These are phyloP conservation scores for Brachypteracias leptosomus DNA, from an alignment of 2,113 vertebrate genomes.

Conservation along the genomic window DNA sequence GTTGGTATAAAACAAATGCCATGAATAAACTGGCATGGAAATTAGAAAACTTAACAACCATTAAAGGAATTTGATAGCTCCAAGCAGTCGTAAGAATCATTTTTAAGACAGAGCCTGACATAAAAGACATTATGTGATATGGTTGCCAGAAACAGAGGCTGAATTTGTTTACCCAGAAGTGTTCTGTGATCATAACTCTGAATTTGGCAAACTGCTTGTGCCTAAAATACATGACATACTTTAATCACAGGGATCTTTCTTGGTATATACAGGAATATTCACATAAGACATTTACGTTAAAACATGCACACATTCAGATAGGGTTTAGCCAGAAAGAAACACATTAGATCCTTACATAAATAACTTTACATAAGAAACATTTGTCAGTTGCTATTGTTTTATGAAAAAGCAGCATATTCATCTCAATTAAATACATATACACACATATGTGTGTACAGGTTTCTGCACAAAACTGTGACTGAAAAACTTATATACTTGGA, in stretches of 20 bases:
- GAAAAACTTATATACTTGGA: neutral
- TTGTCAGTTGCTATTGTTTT: neutral
- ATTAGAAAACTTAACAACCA: constrained; percentile 35
- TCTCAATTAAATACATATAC: neutral
- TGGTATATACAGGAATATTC: neutral
- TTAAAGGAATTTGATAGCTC: constrained; percentile 27
- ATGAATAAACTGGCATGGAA: neutral
- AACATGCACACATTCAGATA: neutral
- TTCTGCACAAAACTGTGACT: neutral
- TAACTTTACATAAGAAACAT: neutral
- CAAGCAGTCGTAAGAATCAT: neutral
- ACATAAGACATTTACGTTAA: neutral
- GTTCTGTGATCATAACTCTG: constrained; percentile 21
- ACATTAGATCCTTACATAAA: neutral
- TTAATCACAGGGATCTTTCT: neutral
- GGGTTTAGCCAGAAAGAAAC: neutral
- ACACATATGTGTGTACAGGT: neutral
- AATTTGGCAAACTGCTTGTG: constrained; percentile 12
- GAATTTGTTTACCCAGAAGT: constrained; percentile 29
- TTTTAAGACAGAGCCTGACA: constrained; percentile 45
- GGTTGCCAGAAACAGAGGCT: constrained; percentile 17
- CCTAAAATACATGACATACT: neutral
- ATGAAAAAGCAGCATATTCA: neutral
- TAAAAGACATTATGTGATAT: neutral
- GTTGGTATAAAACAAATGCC: neutral